These are phyloP conservation scores for Liparis tanakae DNA, from an alignment of 2,797 vertebrate genomes.

Conservation along the genomic window DNA sequence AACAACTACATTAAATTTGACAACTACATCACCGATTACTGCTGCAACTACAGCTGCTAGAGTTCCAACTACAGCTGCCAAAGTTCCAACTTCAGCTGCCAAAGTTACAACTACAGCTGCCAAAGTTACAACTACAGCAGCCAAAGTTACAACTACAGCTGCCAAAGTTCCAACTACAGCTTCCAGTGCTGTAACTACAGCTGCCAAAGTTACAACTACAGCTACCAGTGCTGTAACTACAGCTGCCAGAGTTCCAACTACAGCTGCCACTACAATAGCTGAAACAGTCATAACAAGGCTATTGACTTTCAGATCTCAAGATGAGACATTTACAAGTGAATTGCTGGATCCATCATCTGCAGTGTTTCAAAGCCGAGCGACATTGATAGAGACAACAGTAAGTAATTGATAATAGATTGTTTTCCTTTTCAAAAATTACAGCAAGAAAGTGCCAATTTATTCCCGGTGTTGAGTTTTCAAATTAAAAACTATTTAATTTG, in stretches of 20 bases:
- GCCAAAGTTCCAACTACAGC: neutral
- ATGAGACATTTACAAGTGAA: conserved; percentile 52
- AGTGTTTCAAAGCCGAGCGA: conserved; percentile 36
- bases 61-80: neutral
- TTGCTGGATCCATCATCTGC: conserved; percentile 43
- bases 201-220: neutral
- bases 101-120: neutral
- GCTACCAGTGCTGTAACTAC: neutral
- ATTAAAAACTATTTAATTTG: neutral
- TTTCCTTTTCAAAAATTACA: too few species aligned
- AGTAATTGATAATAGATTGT: neutral
- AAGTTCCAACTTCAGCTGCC: neutral
- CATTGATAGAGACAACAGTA: conserved; percentile 44
- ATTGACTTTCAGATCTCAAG: conserved; percentile 46
- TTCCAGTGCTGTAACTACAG: neutral
- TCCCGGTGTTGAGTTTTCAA: neutral
- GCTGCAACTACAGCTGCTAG: neutral
- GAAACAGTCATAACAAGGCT: conserved; percentile 8
- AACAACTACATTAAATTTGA: neutral
- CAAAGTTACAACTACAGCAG: too few species aligned
- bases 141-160: too few species aligned
- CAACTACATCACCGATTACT: neutral
- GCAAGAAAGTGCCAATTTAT: neutral
- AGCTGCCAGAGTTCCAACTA: neutral
- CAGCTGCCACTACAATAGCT: neutral